Percentiles rank a stretch among this genome's conserved stretches.
phyloP scores from a whole-genome alignment of 1,140 invertebrate species.

The Diorhabda carinulata region DNA sequence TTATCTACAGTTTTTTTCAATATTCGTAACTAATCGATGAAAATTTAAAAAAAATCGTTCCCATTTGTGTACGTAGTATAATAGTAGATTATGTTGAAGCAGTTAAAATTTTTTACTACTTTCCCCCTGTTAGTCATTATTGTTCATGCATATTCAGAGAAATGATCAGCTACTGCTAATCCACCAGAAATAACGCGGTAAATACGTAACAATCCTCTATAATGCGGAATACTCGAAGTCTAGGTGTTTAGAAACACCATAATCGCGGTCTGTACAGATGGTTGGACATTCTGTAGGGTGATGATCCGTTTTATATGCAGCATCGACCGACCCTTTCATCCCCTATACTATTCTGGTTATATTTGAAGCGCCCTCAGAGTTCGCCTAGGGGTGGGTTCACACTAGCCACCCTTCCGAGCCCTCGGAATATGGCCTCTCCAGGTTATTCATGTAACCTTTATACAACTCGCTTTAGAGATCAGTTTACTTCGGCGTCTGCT shows the following conservation, averaged over 20 bases:
- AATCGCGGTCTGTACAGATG: slow-evolving; percentile 21
- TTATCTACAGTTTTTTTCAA: too few species aligned
- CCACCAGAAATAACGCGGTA: neutral
- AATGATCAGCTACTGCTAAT: too few species aligned
- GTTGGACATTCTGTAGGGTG: slow-evolving; percentile 25
- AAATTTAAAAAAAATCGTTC: too few species aligned
- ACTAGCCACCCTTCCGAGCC: neutral
- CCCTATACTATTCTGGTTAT: slow-evolving; percentile 25
- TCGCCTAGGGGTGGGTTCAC: slow-evolving; percentile 15
- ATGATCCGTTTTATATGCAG: slow-evolving; percentile 39
- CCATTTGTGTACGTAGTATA: too few species aligned
- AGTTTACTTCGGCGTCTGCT: slow-evolving; percentile 1
- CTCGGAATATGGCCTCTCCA: neutral
- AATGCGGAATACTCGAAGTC: slow-evolving; percentile 12
- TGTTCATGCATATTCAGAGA: too few species aligned
- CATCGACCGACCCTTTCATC: slow-evolving; percentile 26
- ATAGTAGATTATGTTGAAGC: too few species aligned
- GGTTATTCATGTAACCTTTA: neutral
- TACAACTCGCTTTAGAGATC: neutral
- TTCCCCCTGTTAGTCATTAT: too few species aligned
- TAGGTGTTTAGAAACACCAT: slow-evolving; percentile 13
- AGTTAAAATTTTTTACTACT: too few species aligned
- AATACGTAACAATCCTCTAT: slow-evolving; percentile 3
- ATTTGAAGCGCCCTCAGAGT: slow-evolving; percentile 25
- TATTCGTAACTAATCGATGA: too few species aligned